These are phyloP conservation scores for Anoplius nigerrimus DNA, from an alignment of 2,888 invertebrate genomes.

Conservation along the genomic window DNA sequence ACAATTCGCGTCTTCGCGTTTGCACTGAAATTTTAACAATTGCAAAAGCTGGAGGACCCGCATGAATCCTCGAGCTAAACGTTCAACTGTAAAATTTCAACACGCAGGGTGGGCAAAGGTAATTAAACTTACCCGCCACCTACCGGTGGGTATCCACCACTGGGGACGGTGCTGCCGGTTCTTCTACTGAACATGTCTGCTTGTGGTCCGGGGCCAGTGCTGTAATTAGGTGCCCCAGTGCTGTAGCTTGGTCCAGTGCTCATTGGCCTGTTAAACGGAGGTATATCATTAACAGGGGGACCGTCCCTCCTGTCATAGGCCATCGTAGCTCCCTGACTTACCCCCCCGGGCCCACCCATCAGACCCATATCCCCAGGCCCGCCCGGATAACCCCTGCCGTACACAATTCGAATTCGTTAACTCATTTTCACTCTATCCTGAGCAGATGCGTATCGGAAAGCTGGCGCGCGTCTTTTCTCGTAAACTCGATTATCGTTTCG, in stretches of 20 bases:
- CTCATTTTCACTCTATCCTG: slow-evolving; percentile 52
- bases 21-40: no score
- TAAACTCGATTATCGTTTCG: not conserved
- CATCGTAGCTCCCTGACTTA: slow-evolving; percentile 51
- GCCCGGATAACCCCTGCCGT: slow-evolving; percentile 55
- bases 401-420: slow-evolving; percentile 50
- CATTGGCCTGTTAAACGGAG: slow-evolving; percentile 67
- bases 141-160: slow-evolving; percentile 71
- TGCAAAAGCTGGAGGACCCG: no score
- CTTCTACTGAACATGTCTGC: slow-evolving; percentile 73
- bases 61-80: no score
- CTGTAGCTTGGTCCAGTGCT: slow-evolving; percentile 65
- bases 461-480: slow-evolving; percentile 18
- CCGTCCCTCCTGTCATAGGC: slow-evolving; percentile 47
- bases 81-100: no score
- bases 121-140: slow-evolving; percentile 69
- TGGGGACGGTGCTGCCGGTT: slow-evolving; percentile 70
- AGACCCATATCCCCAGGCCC: slow-evolving; percentile 51
- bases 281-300: slow-evolving; percentile 55
- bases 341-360: slow-evolving; percentile 54
- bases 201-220: slow-evolving; percentile 72
- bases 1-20: no score
- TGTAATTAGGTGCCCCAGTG: slow-evolving; percentile 70
- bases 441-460: slow-evolving; percentile 12
- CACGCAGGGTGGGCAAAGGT: no score